Evolutionary conservation across 2,113 vertebrate genomes (phyloP).

Genomic region (Sarotherodon lohbergeri): DNA sequence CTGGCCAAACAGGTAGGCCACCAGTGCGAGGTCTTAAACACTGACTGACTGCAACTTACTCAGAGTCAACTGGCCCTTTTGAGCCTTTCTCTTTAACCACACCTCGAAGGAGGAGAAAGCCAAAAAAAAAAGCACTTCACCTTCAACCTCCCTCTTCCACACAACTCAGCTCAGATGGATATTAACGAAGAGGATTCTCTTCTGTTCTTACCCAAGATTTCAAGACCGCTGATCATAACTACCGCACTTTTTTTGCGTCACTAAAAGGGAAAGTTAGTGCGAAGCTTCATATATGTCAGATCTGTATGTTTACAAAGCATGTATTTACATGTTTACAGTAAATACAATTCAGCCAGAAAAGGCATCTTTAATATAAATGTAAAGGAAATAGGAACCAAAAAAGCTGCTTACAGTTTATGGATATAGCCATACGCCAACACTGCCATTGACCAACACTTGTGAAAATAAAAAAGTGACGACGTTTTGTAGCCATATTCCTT

Average conservation of each 20-base stretch:
- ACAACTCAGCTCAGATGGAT: background rate
- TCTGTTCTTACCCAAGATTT: background rate
- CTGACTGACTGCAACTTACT: slow-evolving; percentile 13
- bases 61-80: slow-evolving; percentile 36
- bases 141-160: background rate
- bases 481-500: background rate
- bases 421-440: background rate
- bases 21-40: slow-evolving; percentile 5
- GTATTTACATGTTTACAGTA: background rate
- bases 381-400: background rate
- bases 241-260: background rate
- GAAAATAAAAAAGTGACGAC: background rate
- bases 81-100: slow-evolving; percentile 55
- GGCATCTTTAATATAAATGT: background rate
- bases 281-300: background rate
- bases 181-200: background rate
- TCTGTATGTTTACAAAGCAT: background rate
- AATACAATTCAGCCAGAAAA: background rate
- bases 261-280: background rate
- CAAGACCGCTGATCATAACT: background rate
- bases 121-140: background rate
- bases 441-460: background rate
- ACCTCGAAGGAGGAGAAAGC: slow-evolving; percentile 63
- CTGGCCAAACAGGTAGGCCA: slow-evolving; percentile 29
- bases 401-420: background rate